phyloP scores from a whole-genome alignment of 2,797 vertebrate genomes.

The Bovichtus diacanthus region DNA sequence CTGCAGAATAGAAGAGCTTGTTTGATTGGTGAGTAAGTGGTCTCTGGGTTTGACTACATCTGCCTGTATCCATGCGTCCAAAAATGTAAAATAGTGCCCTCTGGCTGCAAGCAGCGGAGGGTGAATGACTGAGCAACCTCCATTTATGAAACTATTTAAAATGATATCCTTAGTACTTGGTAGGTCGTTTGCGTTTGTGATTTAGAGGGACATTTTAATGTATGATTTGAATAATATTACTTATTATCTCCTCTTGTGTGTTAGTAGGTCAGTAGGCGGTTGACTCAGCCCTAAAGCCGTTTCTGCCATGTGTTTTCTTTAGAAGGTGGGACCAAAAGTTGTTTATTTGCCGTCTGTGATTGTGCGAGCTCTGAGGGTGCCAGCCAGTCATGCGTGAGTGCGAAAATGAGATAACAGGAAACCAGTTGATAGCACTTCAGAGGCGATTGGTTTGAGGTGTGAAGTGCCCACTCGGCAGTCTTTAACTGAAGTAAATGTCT shows the following conservation, averaged over 20 bases:
- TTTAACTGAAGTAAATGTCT: conserved; percentile 30
- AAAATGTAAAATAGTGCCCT: conserved; percentile 78
- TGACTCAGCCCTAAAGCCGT: conserved; percentile 38
- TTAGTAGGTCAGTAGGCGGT: conserved; percentile 41
- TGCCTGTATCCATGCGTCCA: conserved; percentile 51
- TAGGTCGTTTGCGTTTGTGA: conserved; percentile 16
- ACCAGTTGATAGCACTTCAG: conserved; percentile 58
- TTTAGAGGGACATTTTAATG: neutral
- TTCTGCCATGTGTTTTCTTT: conserved; percentile 51
- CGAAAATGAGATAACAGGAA: conserved; percentile 77
- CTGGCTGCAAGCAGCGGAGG: conserved; percentile 72
- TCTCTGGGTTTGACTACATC: conserved; percentile 64
- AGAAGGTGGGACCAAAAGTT: conserved; percentile 61
- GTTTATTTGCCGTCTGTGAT: conserved; percentile 64
- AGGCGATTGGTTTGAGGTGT: conserved; percentile 50
- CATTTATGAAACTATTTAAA: neutral
- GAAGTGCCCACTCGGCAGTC: conserved; percentile 62
- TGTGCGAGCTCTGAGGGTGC: conserved; percentile 43
- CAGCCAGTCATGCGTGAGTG: conserved; percentile 57
- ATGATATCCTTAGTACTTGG: neutral
- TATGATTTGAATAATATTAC: neutral
- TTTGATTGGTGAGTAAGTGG: conserved; percentile 75
- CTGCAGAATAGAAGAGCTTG: conserved; percentile 63
- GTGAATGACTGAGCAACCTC: conserved; percentile 1
- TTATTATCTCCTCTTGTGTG: conserved; percentile 31